Percentiles rank a stretch among this genome's conserved stretches.
Evolutionary conservation across 2,888 invertebrate species (phyloP).

Genomic region (Hydraecia micacea): DNA sequence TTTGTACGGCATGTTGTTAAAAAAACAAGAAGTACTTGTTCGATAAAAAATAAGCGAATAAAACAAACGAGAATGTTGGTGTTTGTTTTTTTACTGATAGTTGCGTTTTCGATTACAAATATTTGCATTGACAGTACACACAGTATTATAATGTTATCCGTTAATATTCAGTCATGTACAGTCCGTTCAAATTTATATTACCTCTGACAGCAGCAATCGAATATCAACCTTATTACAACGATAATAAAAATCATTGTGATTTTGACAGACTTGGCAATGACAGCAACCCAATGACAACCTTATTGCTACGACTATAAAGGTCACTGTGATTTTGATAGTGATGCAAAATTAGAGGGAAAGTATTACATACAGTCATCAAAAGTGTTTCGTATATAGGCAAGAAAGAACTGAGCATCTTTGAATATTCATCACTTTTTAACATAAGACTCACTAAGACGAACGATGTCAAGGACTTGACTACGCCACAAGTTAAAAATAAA

Average conservation of each 20-base stretch:
- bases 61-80: background rate
- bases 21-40: too few species aligned
- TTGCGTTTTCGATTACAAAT: background rate
- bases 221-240: too few species aligned
- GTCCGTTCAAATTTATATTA: too few species aligned
- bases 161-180: background rate
- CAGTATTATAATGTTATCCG: constrained; percentile 1
- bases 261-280: too few species aligned
- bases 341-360: too few species aligned
- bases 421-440: constrained; percentile 25
- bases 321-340: too few species aligned
- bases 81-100: background rate
- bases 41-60: background rate
- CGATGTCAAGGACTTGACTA: background rate
- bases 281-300: too few species aligned
- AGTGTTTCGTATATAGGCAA: background rate
- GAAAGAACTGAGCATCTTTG: background rate
- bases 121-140: background rate
- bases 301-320: too few species aligned
- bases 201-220: too few species aligned
- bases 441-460: background rate
- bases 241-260: too few species aligned
- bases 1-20: background rate
- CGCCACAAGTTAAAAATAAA: background rate
- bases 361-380: background rate